These are phyloP conservation scores for Macrophya alboannulata DNA, from an alignment of 2,888 invertebrate species.

Conservation along the genomic window DNA sequence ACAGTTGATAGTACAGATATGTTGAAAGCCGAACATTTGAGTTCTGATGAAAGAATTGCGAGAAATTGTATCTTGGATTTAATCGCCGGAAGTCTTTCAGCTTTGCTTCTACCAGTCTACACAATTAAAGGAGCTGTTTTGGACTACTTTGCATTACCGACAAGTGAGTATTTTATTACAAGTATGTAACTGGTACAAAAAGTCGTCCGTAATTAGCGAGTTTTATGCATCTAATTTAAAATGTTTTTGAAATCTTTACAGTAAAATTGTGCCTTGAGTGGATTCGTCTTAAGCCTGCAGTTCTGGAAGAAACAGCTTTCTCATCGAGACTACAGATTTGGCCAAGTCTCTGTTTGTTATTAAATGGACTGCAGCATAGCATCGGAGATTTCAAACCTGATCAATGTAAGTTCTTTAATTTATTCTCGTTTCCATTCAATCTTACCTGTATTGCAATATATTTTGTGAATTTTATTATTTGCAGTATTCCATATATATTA, in stretches of 20 bases:
- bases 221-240: constrained; percentile 9
- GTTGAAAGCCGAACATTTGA: constrained; percentile 80
- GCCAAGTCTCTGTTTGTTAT: constrained; percentile 89
- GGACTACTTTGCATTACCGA: constrained; percentile 87
- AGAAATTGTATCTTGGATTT: constrained; percentile 84
- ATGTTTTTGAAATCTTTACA: constrained; percentile 74
- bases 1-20: constrained; percentile 75
- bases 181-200: background rate
- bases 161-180: constrained; percentile 81
- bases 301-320: constrained; percentile 82
- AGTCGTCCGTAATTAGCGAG: constrained; percentile 9
- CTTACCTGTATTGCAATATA: background rate
- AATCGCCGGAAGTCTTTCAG: constrained; percentile 85
- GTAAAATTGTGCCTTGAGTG: constrained; percentile 91
- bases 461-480: constrained; percentile 48
- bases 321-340: constrained; percentile 87
- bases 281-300: constrained; percentile 83
- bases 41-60: constrained; percentile 83
- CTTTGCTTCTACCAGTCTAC: constrained; percentile 87
- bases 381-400: constrained; percentile 81
- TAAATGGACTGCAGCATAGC: constrained; percentile 85
- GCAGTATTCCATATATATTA: background rate
- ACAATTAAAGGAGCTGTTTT: constrained; percentile 85
- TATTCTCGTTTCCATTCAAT: constrained; percentile 26
- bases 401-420: constrained; percentile 81